These are phyloP conservation scores for Asteroscopus sphinx DNA, from an alignment of 2,888 invertebrate species.

Conservation along the genomic window DNA sequence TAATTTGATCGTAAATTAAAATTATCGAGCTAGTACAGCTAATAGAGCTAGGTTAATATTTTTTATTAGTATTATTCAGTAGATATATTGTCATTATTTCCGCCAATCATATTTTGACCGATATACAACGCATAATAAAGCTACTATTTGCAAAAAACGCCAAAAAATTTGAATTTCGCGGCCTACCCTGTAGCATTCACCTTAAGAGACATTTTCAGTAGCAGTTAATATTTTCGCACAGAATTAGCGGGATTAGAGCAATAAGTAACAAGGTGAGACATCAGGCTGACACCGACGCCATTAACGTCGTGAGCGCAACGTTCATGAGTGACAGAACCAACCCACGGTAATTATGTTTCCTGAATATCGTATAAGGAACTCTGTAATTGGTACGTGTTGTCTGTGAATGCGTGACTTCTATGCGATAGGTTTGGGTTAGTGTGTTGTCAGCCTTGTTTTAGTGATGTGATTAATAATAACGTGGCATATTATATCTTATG, in stretches of 20 bases:
- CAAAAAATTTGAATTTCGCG: too few relatives aligned
- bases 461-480: neutral
- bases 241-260: slow-evolving; percentile 51
- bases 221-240: slow-evolving; percentile 30
- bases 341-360: slow-evolving; percentile 75
- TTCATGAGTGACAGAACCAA: slow-evolving; percentile 77
- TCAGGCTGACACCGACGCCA: slow-evolving; percentile 50
- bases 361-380: slow-evolving; percentile 70
- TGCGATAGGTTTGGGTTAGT: slow-evolving; percentile 18
- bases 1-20: too few relatives aligned
- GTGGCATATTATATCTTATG: too few relatives aligned
- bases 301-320: slow-evolving; percentile 53
- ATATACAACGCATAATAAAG: too few relatives aligned
- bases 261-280: slow-evolving; percentile 51
- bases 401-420: slow-evolving; percentile 28
- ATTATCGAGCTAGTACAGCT: too few relatives aligned
- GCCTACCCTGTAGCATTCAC: too few relatives aligned
- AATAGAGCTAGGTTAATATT: too few relatives aligned
- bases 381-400: slow-evolving; percentile 55
- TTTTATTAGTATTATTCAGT: too few relatives aligned
- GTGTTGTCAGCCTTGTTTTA: slow-evolving; percentile 8
- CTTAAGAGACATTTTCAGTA: neutral
- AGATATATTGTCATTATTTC: too few relatives aligned
- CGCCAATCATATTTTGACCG: too few relatives aligned
- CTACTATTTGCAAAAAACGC: too few relatives aligned